These are phyloP conservation scores for Xiphias gladius DNA, from an alignment of 2,113 vertebrate genomes.

Conservation along the genomic window DNA sequence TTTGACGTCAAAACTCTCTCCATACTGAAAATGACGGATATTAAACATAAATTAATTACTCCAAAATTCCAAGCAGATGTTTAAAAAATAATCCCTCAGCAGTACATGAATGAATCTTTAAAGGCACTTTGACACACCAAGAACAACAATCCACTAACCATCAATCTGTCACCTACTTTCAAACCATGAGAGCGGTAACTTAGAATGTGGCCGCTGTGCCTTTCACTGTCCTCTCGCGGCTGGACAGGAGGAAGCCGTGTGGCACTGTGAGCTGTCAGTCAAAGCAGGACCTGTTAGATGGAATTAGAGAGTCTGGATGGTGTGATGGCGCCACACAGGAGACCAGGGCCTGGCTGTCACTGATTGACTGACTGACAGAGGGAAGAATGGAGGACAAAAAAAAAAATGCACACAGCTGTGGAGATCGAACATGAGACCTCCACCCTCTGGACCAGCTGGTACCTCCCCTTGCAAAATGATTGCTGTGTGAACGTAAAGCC, in stretches of 20 bases:
- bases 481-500: not conserved
- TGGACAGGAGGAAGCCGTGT: constrained; percentile 20
- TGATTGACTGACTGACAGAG: constrained; percentile 39
- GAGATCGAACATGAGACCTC: constrained; percentile 27
- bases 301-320: constrained; percentile 51
- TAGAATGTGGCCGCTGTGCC: constrained; percentile 1
- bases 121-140: constrained; percentile 32
- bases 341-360: constrained; percentile 38
- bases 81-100: constrained; percentile 19
- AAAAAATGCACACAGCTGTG: constrained; percentile 28
- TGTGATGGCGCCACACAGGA: constrained; percentile 28
- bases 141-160: constrained; percentile 37
- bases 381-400: constrained; percentile 19
- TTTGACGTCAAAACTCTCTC: constrained; percentile 29
- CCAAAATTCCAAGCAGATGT: constrained; percentile 47
- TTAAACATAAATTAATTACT: constrained; percentile 50
- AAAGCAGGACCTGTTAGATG: constrained; percentile 55
- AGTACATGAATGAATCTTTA: constrained; percentile 18
- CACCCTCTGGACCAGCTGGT: not conserved
- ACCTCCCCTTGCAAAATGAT: not conserved
- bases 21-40: constrained; percentile 37
- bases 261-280: constrained; percentile 55
- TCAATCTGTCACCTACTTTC: constrained; percentile 31
- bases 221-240: constrained; percentile 18
- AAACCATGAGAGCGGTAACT: not conserved